These are phyloP conservation scores for Columba guinea DNA, from an alignment of 2,797 vertebrate species.

Conservation along the genomic window DNA sequence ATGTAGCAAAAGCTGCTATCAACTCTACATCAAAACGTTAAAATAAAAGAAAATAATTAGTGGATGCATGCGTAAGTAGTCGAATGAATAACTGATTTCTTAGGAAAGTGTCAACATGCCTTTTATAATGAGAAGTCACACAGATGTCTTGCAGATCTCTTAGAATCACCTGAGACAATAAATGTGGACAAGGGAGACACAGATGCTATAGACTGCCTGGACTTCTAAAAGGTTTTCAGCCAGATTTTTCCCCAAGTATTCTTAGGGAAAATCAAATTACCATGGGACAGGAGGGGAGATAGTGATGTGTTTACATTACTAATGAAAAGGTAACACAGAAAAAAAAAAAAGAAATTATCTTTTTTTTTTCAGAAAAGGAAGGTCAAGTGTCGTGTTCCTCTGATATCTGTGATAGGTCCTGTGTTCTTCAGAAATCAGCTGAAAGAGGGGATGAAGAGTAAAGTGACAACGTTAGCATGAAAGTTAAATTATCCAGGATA, in stretches of 20 bases:
- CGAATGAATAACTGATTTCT: neutral
- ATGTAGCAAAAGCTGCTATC: neutral
- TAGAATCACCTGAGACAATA: neutral
- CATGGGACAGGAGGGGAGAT: neutral
- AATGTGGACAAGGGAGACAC: neutral
- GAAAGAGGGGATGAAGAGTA: neutral
- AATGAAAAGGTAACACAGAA: neutral
- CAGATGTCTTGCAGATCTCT: neutral
- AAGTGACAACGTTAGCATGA: neutral
- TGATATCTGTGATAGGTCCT: neutral
- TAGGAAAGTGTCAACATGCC: neutral
- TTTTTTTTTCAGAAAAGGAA: neutral
- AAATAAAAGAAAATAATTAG: neutral
- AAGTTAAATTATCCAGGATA: neutral
- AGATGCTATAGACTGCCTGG: neutral
- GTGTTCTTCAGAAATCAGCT: neutral
- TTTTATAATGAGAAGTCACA: neutral
- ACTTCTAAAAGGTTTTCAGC: neutral
- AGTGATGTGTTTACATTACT: neutral
- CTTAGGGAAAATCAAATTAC: neutral
- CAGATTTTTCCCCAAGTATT: neutral
- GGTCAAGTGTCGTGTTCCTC: neutral
- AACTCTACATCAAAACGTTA: neutral
- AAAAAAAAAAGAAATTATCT: neutral
- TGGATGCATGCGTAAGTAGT: neutral